Evolutionary conservation across 1,140 invertebrate species (phyloP), one percentile per base, ranked within the genome.

Genomic region (Macrocentrus cingulum): DNA sequence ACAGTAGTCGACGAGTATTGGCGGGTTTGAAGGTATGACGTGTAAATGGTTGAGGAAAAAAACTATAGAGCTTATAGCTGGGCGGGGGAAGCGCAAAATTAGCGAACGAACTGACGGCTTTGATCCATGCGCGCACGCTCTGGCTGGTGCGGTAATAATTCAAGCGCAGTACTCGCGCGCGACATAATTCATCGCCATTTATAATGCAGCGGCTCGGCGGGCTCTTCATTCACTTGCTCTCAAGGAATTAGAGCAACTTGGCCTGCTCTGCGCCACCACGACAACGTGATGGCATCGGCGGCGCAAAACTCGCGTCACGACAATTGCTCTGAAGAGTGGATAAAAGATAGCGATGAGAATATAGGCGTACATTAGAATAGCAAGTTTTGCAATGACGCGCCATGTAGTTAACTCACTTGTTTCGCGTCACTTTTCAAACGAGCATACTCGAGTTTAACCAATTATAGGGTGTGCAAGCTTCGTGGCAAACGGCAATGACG

Each of bases 151-250:
- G 49, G 49, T 51, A 51, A 51, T 51, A 51, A 51, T 51, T 51
- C 49, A 53, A 25, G 37, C 34, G 15, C 32, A 22, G 29, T 51
- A 37, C 32, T 51, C 49, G 49, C 23, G 34, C 51, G 23, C 54
- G 59, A 61, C 55, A 67, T 68, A 63, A 67, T 66, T 66, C 59
- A 67, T 68, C 64, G 46, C 58, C 50, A 65, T 70, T 70, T 66
- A 65, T 67, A 68, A 70, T 63, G 58, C 65, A 66, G 13, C 37
- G 41, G 23, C 29, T 15, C 25, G n/a, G n/a, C n/a, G 15, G 48
- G 60, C 66, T 65, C 62, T 67, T 63, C 60, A 66, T 64, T 65
- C 54, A 48, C 46, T 54, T 36, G 16, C 11, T 51, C 22, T 19
- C 15, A 18, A 51, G 49, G 49, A 51, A 51, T 51, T 51, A 37